A percentile compares a stretch with the other conserved stretches of the same genome.
Evolutionary conservation across 2,113 vertebrate genomes (phyloP).

Genomic region (cat (Felis catus)): DNA sequence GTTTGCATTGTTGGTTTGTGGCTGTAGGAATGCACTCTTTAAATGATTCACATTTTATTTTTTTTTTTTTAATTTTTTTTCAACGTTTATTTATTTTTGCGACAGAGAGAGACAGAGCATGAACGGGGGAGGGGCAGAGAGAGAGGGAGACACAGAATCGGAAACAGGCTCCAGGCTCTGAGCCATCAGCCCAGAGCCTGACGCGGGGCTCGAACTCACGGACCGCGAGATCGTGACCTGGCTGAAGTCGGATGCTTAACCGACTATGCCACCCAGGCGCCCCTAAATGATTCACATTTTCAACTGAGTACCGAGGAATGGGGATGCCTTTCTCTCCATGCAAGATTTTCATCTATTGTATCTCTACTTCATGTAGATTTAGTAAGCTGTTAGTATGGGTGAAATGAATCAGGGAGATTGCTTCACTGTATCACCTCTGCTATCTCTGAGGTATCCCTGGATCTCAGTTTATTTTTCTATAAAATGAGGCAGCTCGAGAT

Average conservation of each 20-base stretch:
- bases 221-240: too few species aligned
- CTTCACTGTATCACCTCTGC: background rate
- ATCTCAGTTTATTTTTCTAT: background rate
- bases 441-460: background rate
- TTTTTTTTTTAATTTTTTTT: too few species aligned
- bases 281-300: slow-evolving; percentile 24
- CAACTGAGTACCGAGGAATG: background rate
- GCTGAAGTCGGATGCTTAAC: too few species aligned
- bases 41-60: slow-evolving; percentile 20
- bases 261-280: too few species aligned
- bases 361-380: background rate
- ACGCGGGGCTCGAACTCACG: too few species aligned
- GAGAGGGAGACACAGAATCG: too few species aligned
- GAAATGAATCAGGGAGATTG: background rate
- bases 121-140: too few species aligned
- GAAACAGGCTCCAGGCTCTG: too few species aligned
- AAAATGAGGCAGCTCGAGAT: background rate
- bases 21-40: slow-evolving; percentile 4
- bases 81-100: too few species aligned
- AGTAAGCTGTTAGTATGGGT: background rate
- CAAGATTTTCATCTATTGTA: background rate
- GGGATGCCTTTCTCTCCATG: background rate
- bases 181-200: too few species aligned
- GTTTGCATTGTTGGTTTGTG: slow-evolving; percentile 12
- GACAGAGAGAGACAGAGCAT: too few species aligned